Percentiles rank a stretch among this genome's conserved stretches.
These are phyloP conservation scores for Matsumyia berberina DNA, from an alignment of 2,888 invertebrate genomes.

Conservation along the genomic window DNA sequence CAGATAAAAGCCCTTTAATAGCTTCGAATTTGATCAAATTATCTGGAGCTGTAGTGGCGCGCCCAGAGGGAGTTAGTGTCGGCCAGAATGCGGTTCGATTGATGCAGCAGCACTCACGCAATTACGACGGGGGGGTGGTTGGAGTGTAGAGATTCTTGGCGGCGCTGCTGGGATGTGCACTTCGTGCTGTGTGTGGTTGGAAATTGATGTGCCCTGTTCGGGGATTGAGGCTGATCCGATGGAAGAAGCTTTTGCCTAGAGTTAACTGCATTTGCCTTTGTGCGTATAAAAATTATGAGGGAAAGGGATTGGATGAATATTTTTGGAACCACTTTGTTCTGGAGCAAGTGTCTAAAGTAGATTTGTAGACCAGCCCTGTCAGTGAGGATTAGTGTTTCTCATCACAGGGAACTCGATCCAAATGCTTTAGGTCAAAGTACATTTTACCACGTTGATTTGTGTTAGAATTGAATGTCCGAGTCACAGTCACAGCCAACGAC, in stretches of 20 bases:
- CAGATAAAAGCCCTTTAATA: constrained; percentile 76
- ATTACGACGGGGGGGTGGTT: constrained; percentile 42
- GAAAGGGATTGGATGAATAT: not conserved
- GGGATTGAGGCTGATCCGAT: constrained; percentile 10
- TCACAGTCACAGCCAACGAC: too few relatives aligned
- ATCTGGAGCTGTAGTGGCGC: constrained; percentile 52
- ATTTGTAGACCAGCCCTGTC: too few relatives aligned
- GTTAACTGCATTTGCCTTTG: not conserved
- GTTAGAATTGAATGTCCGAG: too few relatives aligned
- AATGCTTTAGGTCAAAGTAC: too few relatives aligned
- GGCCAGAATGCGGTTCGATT: constrained; percentile 63
- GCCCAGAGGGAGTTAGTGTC: constrained; percentile 46
- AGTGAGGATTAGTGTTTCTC: too few relatives aligned
- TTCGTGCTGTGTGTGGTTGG: constrained; percentile 5
- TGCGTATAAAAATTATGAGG: not conserved
- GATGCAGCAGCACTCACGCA: constrained; percentile 60
- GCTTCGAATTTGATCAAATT: constrained; percentile 75
- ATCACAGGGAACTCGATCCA: too few relatives aligned
- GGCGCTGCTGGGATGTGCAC: not conserved
- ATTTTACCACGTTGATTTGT: too few relatives aligned
- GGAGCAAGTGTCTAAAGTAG: too few relatives aligned
- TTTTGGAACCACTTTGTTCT: too few relatives aligned
- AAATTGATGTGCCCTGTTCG: constrained; percentile 15
- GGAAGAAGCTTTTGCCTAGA: not conserved
- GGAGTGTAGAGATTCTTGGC: not conserved